Evolutionary conservation across 2,888 invertebrate genomes (phyloP).

Genomic region (Atethmia centrago): DNA sequence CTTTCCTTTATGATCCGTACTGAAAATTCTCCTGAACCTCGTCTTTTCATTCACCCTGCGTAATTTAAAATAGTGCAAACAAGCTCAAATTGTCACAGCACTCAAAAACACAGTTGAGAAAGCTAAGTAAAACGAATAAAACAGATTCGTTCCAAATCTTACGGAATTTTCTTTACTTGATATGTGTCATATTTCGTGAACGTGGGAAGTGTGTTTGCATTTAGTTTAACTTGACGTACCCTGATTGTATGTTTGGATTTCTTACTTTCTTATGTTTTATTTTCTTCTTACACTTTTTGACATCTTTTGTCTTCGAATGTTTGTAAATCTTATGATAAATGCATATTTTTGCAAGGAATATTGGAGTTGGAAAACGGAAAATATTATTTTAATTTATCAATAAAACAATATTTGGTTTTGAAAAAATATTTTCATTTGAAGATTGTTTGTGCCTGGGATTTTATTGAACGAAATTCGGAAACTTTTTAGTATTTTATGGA

Average conservation of each 20-base stretch:
- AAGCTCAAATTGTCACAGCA: constrained; percentile 26
- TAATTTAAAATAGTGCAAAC: constrained; percentile 23
- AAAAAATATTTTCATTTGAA: not conserved
- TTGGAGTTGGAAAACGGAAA: not conserved
- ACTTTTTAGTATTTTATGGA: too few relatives aligned
- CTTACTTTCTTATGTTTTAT: constrained; percentile 29
- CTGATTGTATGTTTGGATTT: constrained; percentile 54
- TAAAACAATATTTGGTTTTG: not conserved
- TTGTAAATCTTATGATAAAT: constrained; percentile 12
- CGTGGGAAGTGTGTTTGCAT: constrained; percentile 55
- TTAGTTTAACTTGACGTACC: constrained; percentile 54
- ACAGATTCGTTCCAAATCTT: constrained; percentile 30
- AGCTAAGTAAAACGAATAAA: constrained; percentile 32
- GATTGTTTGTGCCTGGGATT: not conserved
- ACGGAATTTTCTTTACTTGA: constrained; percentile 35
- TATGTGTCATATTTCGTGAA: constrained; percentile 47
- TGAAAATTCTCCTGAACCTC: not conserved
- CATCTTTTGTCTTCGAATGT: constrained; percentile 4
- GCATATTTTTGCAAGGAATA: not conserved
- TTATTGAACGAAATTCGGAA: not conserved
- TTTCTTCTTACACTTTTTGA: constrained; percentile 35
- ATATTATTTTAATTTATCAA: not conserved
- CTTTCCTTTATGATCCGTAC: not conserved
- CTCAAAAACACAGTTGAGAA: constrained; percentile 19
- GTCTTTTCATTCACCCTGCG: not conserved